Evolutionary conservation across 2,113 vertebrate genomes (phyloP), one percentile per base, ranked within the genome.

Genomic region (Telmatochromis sp.): DNA sequence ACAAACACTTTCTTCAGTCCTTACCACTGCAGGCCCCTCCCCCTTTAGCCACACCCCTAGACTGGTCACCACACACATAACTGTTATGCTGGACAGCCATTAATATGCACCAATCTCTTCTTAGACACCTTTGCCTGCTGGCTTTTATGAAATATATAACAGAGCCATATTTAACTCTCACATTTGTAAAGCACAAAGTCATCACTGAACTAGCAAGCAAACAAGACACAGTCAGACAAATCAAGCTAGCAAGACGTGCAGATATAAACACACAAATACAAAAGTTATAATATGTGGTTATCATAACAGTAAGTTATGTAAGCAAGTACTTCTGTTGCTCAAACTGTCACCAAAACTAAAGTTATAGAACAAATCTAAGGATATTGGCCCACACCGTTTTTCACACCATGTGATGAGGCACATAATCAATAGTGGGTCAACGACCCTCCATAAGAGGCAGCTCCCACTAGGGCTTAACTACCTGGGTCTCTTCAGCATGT

Each of bases 331-430:
- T 3, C 19, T 2, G 60, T 37, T 68, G 33, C 60, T 40, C 63
- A 68, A 68, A 65, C 17, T 35, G 17, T 65, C 17, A 65, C 31
- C 17, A 35, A 65, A 65, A 5, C 60, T 65, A 65, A 65, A 65
- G 35, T 40, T 40, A 40, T 23, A 68, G 11, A 68, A 21, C 19
- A 68, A 40, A 68, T 37, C 31, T n/a, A 37, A 37, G 60, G 60
- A 37, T 37, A 65, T 37, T 37, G 60, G 31, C 33, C 19, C 19
- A 65, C 60, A 37, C 10, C 4, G 1, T 65, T 65, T 7, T 65
- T 65, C 19, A 65, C 19, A 65, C 33, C 33, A n/a, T 65, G 60
- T 65, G 60, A 65, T 65, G 60, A 65, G 31, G 60, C 60, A 65
- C 31, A 37, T 65, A 65, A 65, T 37, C 60, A n/a, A 37, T 65